A percentile compares a stretch with the other conserved stretches of the same genome.
Conservation (phyloP, 2,797 vertebrate species). For the Anniella stebbinsi region DNA sequence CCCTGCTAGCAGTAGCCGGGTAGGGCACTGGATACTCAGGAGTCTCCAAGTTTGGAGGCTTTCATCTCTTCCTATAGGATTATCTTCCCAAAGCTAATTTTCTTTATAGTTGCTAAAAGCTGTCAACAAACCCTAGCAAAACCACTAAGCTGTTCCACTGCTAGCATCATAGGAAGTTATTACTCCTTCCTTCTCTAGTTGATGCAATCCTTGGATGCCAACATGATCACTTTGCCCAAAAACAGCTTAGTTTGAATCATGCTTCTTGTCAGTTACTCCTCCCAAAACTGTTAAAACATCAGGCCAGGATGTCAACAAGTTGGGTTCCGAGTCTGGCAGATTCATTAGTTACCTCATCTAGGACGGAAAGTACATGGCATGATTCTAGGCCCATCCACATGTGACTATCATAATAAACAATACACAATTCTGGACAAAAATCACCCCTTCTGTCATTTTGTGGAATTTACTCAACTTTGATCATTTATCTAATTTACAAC, state of each 20-base stretch:
- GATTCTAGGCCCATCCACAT: not conserved
- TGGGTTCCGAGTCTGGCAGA: not conserved
- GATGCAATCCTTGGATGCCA: slow-evolving; percentile 24
- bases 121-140: not conserved
- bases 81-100: not conserved
- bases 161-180: not conserved
- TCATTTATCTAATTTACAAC: not conserved
- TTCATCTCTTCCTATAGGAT: too few species aligned
- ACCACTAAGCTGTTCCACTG: not conserved
- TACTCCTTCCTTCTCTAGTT: not conserved
- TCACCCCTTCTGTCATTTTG: not conserved
- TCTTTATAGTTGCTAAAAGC: not conserved
- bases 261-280: not conserved
- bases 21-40: too few species aligned
- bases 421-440: not conserved
- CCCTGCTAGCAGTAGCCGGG: too few species aligned
- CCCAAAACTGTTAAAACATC: slow-evolving; percentile 19
- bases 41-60: too few species aligned
- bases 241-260: slow-evolving; percentile 2
- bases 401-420: not conserved
- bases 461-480: not conserved
- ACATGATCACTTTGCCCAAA: not conserved
- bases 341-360: slow-evolving; percentile 30
- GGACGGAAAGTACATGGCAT: not conserved
- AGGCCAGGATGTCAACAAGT: slow-evolving; percentile 22